phyloP scores from a whole-genome alignment of 2,113 vertebrate species.

The Gallinago jamesoni region DNA sequence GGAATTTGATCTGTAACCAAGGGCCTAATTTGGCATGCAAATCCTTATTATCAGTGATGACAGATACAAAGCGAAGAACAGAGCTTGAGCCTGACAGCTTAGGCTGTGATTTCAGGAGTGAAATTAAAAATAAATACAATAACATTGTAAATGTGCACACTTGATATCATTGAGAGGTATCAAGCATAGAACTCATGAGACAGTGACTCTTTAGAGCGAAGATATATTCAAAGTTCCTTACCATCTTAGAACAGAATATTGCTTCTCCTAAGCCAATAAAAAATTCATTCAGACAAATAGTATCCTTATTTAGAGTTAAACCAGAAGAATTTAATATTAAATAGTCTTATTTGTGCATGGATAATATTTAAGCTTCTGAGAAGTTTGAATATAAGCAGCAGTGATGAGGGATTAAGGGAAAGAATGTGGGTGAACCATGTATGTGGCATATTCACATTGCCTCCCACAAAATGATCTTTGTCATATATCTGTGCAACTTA shows the following conservation, averaged over 20 bases:
- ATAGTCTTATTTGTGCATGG: background rate
- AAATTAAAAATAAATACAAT: slow-evolving; percentile 12
- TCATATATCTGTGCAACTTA: background rate
- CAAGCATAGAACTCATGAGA: background rate
- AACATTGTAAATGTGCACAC: background rate
- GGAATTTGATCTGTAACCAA: slow-evolving; percentile 2
- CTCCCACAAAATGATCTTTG: background rate
- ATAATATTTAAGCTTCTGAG: background rate
- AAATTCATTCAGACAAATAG: background rate
- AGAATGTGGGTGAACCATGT: background rate
- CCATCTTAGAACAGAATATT: background rate
- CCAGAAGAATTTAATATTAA: background rate
- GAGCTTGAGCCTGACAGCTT: background rate
- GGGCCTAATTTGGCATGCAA: slow-evolving; percentile 16
- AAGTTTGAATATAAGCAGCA: background rate
- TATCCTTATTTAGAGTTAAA: background rate
- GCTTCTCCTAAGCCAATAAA: background rate
- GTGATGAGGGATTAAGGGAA: background rate
- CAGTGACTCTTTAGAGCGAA: background rate
- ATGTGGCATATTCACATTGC: background rate
- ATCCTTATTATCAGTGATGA: slow-evolving; percentile 13
- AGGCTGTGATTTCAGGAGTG: background rate
- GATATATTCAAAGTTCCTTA: background rate
- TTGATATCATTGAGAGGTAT: background rate
- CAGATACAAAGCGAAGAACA: background rate